These are phyloP conservation scores for Limnephilus rhombicus DNA, from an alignment of 2,888 invertebrate genomes.

Conservation along the genomic window DNA sequence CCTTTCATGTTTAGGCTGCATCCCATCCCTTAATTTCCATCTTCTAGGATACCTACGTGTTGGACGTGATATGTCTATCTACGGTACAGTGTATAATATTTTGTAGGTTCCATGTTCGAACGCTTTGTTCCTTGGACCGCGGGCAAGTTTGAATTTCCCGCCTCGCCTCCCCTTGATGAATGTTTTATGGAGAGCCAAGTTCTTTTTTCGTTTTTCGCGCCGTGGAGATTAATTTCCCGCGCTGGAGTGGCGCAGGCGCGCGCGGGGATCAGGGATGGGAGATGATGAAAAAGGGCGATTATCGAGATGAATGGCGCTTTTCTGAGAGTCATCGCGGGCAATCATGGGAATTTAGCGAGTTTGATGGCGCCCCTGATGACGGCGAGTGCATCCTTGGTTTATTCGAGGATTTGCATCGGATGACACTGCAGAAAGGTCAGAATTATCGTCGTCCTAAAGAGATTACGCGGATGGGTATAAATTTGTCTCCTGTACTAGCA, in stretches of 20 bases:
- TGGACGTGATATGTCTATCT: not conserved
- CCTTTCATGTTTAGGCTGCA: not conserved
- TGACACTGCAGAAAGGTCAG: constrained; percentile 31
- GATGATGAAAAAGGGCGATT: constrained; percentile 22
- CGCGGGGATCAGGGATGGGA: not conserved
- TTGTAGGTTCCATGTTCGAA: not conserved
- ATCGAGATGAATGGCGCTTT: constrained; percentile 21
- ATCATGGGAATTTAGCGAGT: constrained; percentile 23
- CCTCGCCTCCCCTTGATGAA: constrained; percentile 56
- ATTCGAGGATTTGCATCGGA: not conserved
- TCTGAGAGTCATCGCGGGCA: constrained; percentile 36
- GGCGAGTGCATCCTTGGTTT: constrained; percentile 27
- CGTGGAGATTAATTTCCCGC: constrained; percentile 48
- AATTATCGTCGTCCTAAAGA: not conserved
- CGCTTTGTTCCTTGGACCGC: constrained; percentile 56
- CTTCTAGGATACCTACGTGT: not conserved
- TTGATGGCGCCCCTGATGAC: constrained; percentile 23
- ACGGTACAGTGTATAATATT: not conserved
- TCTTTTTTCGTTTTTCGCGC: constrained; percentile 37
- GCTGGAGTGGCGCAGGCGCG: constrained; percentile 35
- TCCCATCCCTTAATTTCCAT: not conserved
- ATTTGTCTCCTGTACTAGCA: no score
- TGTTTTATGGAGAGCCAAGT: constrained; percentile 50
- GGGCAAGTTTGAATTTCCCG: constrained; percentile 57
- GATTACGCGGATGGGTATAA: not conserved